Evolutionary conservation across 2,113 vertebrate species (phyloP), one percentile per base, ranked within the genome.

Genomic region (Himantopus leucocephalus): DNA sequence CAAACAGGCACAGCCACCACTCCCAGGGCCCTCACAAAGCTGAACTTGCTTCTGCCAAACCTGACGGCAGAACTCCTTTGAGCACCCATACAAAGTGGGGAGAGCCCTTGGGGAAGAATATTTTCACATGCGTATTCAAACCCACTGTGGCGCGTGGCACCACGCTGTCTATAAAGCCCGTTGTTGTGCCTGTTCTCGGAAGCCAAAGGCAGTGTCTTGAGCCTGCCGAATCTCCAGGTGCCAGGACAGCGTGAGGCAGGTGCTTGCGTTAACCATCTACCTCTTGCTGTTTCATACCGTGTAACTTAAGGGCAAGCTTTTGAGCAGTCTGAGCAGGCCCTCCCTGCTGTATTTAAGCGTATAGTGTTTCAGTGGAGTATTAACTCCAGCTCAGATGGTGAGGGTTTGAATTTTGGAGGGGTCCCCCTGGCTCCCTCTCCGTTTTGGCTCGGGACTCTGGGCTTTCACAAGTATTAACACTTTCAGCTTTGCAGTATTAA

Each of bases 121-220:
- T 14, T 3, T 5, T 3, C 21, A 8, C 43, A 8, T 1, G 7
- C 0, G 4, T 5, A 21, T 32, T n/a, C 23, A 30, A 24, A 17
- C 4, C 0, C 29, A 8, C 22, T 2, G 35, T 1, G 62, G 18
- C 11, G 50, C 1, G 9, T 5, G 74, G 64, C 55, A 70, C 53
- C 32, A 62, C 6, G 5, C 14, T 67, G 37, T 8, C 37, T 7
- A 0, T 1, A 4, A 41, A 32, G 15, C n/a, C 64, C 1, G 0
- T 8, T 2, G 35, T 10, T 20, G 34, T 26, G 32, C 68, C 43
- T 6, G n/a, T 22, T 41, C 72, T 14, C 35, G 2, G 63, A 12
- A 77, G 86, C 53, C 29, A 60, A 41, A 26, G 64, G 76, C 45
- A 22, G 3, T 14, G 45, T 8, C 34, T 32, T 4, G 22, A 64